Conservation (phyloP, 1,140 invertebrate species). For the Venustaconcha ellipsiformis region DNA sequence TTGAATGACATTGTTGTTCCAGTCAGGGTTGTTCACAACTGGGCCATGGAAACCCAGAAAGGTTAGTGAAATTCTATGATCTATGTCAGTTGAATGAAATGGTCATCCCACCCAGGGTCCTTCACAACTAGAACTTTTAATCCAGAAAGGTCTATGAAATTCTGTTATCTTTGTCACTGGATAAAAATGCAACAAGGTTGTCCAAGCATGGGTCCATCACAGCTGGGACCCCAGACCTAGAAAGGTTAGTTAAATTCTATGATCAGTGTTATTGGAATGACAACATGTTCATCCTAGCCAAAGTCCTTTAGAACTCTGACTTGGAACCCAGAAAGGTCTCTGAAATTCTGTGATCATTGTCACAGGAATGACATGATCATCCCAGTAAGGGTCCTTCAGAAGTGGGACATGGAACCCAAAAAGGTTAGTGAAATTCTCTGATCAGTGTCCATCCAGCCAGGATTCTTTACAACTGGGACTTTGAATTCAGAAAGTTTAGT, state of each 20-base stretch:
- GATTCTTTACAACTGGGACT: conserved; percentile 72
- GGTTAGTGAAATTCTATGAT: conserved; percentile 55
- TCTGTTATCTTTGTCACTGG: conserved; percentile 52
- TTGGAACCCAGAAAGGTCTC: conserved; percentile 40
- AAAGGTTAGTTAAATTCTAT: conserved; percentile 64
- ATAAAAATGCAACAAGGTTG: conserved; percentile 70
- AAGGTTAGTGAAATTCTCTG: conserved; percentile 52
- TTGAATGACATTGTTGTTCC: conserved; percentile 72
- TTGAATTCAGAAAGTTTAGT: conserved; percentile 26
- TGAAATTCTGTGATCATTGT: conserved; percentile 69
- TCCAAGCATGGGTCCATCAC: conserved; percentile 69
- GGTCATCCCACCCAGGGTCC: conserved; percentile 69
- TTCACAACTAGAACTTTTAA: conserved; percentile 72
- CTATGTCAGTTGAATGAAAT: conserved; percentile 72
- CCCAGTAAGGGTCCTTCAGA: conserved; percentile 69
- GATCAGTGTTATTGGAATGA: conserved; percentile 72
- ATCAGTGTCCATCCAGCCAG: conserved; percentile 68
- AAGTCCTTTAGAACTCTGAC: conserved; percentile 72
- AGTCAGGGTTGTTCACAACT: conserved; percentile 70
- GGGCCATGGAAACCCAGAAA: conserved; percentile 70
- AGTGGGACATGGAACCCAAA: conserved; percentile 70
- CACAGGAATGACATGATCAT: conserved; percentile 72
- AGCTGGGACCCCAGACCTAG: conserved; percentile 71
- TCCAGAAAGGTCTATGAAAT: conserved; percentile 58
- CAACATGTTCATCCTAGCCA: conserved; percentile 67